Conservation (phyloP, 2,113 vertebrate species). For the Upupa epops region DNA sequence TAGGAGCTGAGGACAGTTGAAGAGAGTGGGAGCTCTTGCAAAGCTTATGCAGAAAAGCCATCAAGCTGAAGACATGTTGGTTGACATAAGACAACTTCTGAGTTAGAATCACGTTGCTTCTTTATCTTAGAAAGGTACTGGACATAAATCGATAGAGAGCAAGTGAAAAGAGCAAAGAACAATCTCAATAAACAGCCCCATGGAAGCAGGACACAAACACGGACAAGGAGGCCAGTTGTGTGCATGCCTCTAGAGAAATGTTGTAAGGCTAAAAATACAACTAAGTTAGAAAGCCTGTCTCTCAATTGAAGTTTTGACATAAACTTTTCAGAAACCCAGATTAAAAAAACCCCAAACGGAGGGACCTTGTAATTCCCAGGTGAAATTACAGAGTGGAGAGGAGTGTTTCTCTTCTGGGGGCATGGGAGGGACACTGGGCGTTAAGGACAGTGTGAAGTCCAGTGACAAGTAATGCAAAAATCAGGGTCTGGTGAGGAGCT, state of each 20-base stretch:
- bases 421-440: background rate
- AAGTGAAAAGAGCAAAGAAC: background rate
- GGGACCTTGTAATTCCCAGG: constrained; percentile 22
- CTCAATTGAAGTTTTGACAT: constrained; percentile 31
- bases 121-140: background rate
- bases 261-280: background rate
- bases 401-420: background rate
- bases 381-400: constrained; percentile 27
- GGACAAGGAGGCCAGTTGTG: background rate
- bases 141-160: background rate
- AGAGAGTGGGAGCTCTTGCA: background rate
- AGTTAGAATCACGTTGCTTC: background rate
- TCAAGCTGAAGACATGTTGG: background rate
- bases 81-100: background rate
- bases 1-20: background rate
- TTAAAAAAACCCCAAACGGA: background rate
- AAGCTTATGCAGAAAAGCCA: background rate
- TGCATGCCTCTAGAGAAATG: background rate
- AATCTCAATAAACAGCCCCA: background rate
- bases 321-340: constrained; percentile 1
- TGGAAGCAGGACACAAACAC: background rate
- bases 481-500: too few species aligned
- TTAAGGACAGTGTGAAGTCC: background rate
- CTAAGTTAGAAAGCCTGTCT: background rate
- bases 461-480: background rate